phyloP scores from a whole-genome alignment of 2,888 invertebrate genomes.

The Sinelater perroti region DNA sequence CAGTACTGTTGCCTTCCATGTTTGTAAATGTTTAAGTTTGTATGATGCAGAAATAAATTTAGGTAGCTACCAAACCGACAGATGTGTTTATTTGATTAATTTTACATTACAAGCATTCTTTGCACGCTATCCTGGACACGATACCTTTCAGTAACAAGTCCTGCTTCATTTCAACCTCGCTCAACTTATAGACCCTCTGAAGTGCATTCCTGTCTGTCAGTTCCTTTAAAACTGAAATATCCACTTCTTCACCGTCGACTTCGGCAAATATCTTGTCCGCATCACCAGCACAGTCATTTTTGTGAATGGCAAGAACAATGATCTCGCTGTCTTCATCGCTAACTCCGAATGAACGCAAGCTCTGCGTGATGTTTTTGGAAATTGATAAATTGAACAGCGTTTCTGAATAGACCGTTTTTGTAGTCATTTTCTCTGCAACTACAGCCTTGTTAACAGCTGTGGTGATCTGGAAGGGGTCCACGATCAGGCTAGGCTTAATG shows the following conservation, averaged over 20 bases:
- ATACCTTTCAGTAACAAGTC: slow-evolving; percentile 67
- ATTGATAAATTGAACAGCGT: slow-evolving; percentile 73
- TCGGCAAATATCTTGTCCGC: slow-evolving; percentile 56
- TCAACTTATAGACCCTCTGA: slow-evolving; percentile 70
- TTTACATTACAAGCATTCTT: slow-evolving; percentile 55
- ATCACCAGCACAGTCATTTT: slow-evolving; percentile 47
- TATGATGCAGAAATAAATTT: slow-evolving; percentile 14
- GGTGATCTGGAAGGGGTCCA: slow-evolving; percentile 69
- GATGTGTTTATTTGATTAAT: too few relatives aligned
- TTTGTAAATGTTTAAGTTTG: slow-evolving; percentile 22
- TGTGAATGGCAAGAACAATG: slow-evolving; percentile 60
- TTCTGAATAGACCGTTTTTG: slow-evolving; percentile 71
- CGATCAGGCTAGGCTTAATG: slow-evolving; percentile 68
- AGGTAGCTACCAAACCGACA: too few relatives aligned
- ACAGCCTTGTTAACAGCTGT: slow-evolving; percentile 75
- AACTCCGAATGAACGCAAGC: slow-evolving; percentile 72
- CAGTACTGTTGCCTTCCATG: slow-evolving; percentile 27
- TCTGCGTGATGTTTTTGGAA: slow-evolving; percentile 74
- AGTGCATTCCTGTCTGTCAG: slow-evolving; percentile 64
- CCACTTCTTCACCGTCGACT: slow-evolving; percentile 66
- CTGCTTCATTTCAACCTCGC: slow-evolving; percentile 60
- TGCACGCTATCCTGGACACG: slow-evolving; percentile 73
- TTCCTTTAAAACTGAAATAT: slow-evolving; percentile 61
- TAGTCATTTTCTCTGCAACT: slow-evolving; percentile 66
- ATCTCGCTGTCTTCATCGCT: slow-evolving; percentile 61